Conservation (phyloP, 2,888 invertebrate species). For the Heliconius aoede region DNA sequence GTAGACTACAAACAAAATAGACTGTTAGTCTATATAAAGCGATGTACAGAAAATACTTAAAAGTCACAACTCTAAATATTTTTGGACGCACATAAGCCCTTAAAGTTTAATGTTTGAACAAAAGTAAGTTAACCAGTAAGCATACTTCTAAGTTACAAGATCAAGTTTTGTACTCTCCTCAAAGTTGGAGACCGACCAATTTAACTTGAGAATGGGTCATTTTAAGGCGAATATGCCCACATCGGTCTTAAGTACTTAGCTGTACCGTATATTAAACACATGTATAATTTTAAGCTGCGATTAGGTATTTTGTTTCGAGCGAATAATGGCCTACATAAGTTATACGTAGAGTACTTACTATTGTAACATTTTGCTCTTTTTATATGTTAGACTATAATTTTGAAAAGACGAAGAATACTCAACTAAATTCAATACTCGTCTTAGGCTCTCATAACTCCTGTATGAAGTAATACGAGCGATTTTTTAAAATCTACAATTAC, state of each 20-base stretch:
- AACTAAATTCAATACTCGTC: too few relatives aligned
- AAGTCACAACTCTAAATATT: background rate
- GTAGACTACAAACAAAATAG: background rate
- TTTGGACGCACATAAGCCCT: background rate
- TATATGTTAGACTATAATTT: too few relatives aligned
- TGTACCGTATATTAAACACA: slow-evolving; percentile 18
- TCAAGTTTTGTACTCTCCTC: slow-evolving; percentile 15
- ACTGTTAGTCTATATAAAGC: too few relatives aligned
- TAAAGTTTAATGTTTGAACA: background rate
- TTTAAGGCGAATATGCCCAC: slow-evolving; percentile 35
- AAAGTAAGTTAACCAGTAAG: slow-evolving; percentile 5
- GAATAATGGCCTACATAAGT: too few relatives aligned
- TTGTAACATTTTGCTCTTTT: too few relatives aligned
- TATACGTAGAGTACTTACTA: too few relatives aligned
- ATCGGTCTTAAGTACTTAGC: slow-evolving; percentile 17
- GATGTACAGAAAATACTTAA: background rate
- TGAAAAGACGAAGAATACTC: too few relatives aligned
- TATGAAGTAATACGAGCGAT: too few relatives aligned
- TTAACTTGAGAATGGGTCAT: slow-evolving; percentile 35
- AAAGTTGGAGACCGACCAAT: slow-evolving; percentile 38
- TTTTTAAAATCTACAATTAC: too few relatives aligned
- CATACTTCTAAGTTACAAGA: slow-evolving; percentile 14
- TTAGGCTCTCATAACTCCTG: too few relatives aligned
- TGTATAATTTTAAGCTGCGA: background rate
- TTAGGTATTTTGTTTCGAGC: background rate